A percentile compares a stretch with the other conserved stretches of the same genome.
Conservation (phyloP, 2,797 vertebrate species). For the Erpetoichthys calabaricus region DNA sequence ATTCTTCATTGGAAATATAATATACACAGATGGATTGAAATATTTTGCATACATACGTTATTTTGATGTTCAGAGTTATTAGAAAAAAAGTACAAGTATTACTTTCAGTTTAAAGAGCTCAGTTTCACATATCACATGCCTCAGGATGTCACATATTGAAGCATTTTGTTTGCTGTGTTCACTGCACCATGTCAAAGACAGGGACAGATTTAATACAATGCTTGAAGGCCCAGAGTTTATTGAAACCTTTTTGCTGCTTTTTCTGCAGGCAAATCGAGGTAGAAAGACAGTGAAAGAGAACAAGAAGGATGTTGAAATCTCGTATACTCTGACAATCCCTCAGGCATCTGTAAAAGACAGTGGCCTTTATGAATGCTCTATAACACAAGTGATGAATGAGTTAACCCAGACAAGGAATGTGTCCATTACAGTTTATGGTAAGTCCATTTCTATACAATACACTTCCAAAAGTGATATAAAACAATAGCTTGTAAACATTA, state of each 20-base stretch:
- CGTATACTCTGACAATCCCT: constrained; percentile 72
- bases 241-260: neutral
- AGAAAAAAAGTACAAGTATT: too few relatives aligned
- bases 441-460: constrained; percentile 4
- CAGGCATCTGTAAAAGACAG: constrained; percentile 78
- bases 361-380: constrained; percentile 81
- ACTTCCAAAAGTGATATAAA: neutral
- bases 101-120: too few relatives aligned
- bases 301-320: constrained; percentile 44
- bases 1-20: too few relatives aligned
- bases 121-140: too few relatives aligned
- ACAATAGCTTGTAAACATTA: neutral
- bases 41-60: too few relatives aligned
- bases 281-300: constrained; percentile 45
- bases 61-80: too few relatives aligned
- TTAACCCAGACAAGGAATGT: constrained; percentile 70
- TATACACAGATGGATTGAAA: too few relatives aligned
- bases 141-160: too few relatives aligned
- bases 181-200: too few relatives aligned
- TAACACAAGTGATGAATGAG: constrained; percentile 66
- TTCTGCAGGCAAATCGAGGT: constrained; percentile 37
- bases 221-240: too few relatives aligned
- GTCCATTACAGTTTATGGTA: constrained; percentile 75
- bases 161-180: too few relatives aligned
- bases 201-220: too few relatives aligned